These are phyloP conservation scores for Chrysogorgia sp. DNA, from an alignment of 92 coral and sea anemone genomes.

Conservation along the genomic window DNA sequence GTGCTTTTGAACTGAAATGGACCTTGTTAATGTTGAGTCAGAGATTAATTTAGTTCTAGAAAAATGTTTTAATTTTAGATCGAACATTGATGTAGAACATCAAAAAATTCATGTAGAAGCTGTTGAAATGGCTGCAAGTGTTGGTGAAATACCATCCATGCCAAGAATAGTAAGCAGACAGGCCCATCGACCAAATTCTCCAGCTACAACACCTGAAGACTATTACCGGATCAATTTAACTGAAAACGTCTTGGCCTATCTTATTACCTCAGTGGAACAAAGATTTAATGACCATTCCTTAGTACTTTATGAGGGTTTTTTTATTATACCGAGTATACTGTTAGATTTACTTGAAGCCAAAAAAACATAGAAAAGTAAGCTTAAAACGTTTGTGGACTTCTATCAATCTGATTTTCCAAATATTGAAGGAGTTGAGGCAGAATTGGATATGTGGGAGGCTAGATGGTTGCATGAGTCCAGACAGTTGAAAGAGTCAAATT, in stretches of 20 bases:
- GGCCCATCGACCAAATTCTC: not conserved
- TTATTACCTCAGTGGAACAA: not conserved
- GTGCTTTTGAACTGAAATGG: not conserved
- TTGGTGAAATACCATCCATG: too few species aligned
- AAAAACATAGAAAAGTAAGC: not conserved
- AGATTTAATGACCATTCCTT: not conserved
- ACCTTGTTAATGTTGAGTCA: not conserved
- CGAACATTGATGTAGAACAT: not conserved
- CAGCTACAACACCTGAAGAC: not conserved
- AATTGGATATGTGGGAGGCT: not conserved
- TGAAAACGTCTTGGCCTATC: not conserved
- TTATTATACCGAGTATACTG: not conserved
- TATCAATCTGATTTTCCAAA: not conserved
- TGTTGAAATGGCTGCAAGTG: not conserved
- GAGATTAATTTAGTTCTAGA: not conserved
- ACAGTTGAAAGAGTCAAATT: not conserved
- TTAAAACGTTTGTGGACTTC: not conserved
- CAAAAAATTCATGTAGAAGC: not conserved
- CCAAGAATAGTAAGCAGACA: not conserved
- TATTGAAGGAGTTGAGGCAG: not conserved
- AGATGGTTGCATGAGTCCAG: not conserved
- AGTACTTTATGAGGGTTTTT: not conserved
- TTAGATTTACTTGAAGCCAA: not conserved
- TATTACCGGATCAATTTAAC: conserved; percentile 1
- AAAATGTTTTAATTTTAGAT: not conserved